phyloP scores from a whole-genome alignment of 1,140 invertebrate genomes.

The Macrotrachela quadricornifera region DNA sequence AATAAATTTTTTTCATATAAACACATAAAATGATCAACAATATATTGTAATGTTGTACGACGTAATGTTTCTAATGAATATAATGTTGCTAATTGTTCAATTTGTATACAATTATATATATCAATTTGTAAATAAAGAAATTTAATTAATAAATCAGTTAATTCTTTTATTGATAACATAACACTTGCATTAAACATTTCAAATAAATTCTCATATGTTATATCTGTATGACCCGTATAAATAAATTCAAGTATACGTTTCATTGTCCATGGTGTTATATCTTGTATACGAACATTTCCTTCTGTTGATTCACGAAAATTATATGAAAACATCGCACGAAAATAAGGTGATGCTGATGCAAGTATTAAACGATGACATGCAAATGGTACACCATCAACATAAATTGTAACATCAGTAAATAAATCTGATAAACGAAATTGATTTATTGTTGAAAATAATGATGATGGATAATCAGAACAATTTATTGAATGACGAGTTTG shows the following conservation, averaged over 20 bases:
- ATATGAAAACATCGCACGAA: conserved; percentile 33
- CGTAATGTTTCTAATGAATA: conserved; percentile 24
- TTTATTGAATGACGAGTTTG: too few relatives aligned
- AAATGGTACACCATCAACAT: conserved; percentile 12
- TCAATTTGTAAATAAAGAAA: conserved; percentile 27
- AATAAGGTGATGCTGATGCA: conserved; percentile 31
- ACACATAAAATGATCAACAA: conserved; percentile 23
- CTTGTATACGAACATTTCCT: conserved; percentile 16
- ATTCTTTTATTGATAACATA: conserved; percentile 29
- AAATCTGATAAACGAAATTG: neutral
- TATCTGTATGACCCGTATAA: conserved; percentile 26
- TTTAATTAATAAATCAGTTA: conserved; percentile 24
- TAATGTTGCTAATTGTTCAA: conserved; percentile 26
- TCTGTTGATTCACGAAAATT: conserved; percentile 27
- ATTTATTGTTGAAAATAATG: too few relatives aligned
- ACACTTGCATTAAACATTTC: conserved; percentile 28
- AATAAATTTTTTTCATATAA: too few relatives aligned
- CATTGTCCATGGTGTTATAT: conserved; percentile 29
- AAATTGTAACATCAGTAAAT: conserved; percentile 8
- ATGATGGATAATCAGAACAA: too few relatives aligned
- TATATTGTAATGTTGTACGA: conserved; percentile 19
- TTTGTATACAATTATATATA: conserved; percentile 29
- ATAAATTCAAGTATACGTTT: conserved; percentile 29
- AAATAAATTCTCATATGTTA: conserved; percentile 28
- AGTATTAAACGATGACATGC: conserved; percentile 30